phyloP scores from a whole-genome alignment of 2,888 invertebrate species.

The Colletes collaris region DNA sequence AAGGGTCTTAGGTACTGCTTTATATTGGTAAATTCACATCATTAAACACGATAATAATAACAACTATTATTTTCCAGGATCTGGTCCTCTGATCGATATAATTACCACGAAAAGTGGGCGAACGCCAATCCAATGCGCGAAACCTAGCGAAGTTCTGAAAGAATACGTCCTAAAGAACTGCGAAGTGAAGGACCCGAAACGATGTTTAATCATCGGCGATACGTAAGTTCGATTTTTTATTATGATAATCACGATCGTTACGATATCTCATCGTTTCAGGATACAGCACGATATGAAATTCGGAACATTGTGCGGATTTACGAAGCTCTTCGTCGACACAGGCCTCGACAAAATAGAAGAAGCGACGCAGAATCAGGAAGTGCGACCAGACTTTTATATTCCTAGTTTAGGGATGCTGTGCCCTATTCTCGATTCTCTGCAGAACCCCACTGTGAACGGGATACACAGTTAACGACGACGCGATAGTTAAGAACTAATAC shows the following conservation, averaged over 20 bases:
- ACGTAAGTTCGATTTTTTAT: slow-evolving; percentile 69
- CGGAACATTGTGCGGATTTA: slow-evolving; percentile 71
- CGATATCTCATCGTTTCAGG: slow-evolving; percentile 62
- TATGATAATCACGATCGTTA: background rate
- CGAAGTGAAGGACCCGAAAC: slow-evolving; percentile 66
- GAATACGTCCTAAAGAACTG: slow-evolving; percentile 76
- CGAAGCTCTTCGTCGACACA: slow-evolving; percentile 73
- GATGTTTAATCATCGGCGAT: slow-evolving; percentile 79
- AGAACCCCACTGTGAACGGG: background rate
- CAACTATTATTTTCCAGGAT: slow-evolving; percentile 78
- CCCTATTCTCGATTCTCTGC: slow-evolving; percentile 27
- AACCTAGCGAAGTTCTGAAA: slow-evolving; percentile 83
- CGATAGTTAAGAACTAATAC: background rate
- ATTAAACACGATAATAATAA: too few species aligned
- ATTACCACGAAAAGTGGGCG: slow-evolving; percentile 82
- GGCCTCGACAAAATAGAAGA: slow-evolving; percentile 66
- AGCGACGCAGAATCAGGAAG: slow-evolving; percentile 31
- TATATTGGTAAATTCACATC: too few species aligned
- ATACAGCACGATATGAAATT: slow-evolving; percentile 76
- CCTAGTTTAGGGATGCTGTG: slow-evolving; percentile 35
- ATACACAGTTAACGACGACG: background rate
- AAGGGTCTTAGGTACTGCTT: slow-evolving; percentile 49
- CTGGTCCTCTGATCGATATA: slow-evolving; percentile 83
- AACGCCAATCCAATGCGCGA: slow-evolving; percentile 83
- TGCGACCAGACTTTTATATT: slow-evolving; percentile 71